Conservation (phyloP, 1,140 invertebrate genomes). For the Aphelenchoides avenae region DNA sequence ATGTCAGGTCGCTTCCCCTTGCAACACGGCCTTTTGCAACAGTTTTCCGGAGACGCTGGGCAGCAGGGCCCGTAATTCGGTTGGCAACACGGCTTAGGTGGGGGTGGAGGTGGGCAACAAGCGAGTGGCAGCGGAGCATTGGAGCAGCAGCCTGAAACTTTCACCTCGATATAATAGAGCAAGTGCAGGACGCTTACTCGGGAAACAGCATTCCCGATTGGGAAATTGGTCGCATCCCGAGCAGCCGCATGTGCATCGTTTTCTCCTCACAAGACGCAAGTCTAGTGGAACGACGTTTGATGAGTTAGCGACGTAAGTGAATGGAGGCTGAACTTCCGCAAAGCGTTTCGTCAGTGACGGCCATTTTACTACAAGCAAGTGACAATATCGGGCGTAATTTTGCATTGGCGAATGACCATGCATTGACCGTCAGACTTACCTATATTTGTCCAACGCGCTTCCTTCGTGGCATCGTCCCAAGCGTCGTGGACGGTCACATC, state of each 20-base stretch:
- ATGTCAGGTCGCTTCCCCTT: constrained; percentile 37
- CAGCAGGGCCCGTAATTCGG: constrained; percentile 45
- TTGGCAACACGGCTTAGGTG: constrained; percentile 47
- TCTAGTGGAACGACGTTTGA: constrained; percentile 28
- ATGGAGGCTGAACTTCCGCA: constrained; percentile 22
- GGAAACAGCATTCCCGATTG: constrained; percentile 36
- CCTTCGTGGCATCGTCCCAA: no score
- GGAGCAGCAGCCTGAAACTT: constrained; percentile 29
- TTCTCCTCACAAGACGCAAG: constrained; percentile 20
- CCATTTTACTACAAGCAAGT: constrained; percentile 40
- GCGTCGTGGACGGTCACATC: no score
- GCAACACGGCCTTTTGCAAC: constrained; percentile 43
- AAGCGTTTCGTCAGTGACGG: constrained; percentile 15
- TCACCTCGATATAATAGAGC: not conserved
- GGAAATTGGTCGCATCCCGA: constrained; percentile 45
- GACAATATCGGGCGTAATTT: no score
- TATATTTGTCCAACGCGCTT: no score
- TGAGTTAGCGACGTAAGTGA: constrained; percentile 21
- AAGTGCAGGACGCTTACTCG: constrained; percentile 17
- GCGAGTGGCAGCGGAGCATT: constrained; percentile 34
- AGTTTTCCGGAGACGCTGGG: constrained; percentile 39
- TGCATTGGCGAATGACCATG: no score
- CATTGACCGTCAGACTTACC: no score
- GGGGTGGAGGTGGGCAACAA: constrained; percentile 45
- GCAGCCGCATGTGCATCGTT: constrained; percentile 43